Evolutionary conservation across 2,797 vertebrate species (phyloP).

Genomic region (Pseudocheirus occidentalis): DNA sequence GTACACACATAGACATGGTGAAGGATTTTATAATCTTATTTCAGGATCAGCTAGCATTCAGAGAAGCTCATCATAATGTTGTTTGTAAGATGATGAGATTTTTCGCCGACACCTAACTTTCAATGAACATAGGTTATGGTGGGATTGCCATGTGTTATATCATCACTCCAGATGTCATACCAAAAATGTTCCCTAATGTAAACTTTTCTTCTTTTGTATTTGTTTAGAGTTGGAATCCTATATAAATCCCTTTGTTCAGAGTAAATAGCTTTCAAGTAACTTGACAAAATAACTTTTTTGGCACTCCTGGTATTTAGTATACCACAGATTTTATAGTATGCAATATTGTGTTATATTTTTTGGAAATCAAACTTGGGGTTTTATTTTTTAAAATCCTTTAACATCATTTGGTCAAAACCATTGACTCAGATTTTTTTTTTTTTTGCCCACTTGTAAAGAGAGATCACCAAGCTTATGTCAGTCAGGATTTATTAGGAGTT

Average conservation of each 20-base stretch:
- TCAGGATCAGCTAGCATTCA: not conserved
- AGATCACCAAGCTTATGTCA: not conserved
- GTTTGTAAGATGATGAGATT: not conserved
- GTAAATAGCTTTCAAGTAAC: no score
- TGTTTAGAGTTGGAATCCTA: not conserved
- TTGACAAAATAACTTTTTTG: not conserved
- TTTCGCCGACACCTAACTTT: not conserved
- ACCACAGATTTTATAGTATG: not conserved
- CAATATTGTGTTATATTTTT: not conserved
- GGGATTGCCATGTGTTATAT: not conserved
- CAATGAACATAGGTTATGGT: not conserved
- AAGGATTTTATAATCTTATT: not conserved
- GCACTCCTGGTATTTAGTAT: not conserved
- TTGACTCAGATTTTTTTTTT: not conserved
- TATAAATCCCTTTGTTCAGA: not conserved
- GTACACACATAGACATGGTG: not conserved
- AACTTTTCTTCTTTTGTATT: not conserved
- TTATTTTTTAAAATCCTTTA: not conserved
- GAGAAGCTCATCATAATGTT: not conserved
- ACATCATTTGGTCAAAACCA: not conserved
- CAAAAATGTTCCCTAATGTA: not conserved
- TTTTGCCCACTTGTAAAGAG: not conserved
- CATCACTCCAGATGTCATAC: not conserved
- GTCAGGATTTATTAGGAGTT: not conserved
- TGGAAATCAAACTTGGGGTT: not conserved